Evolutionary conservation across 2,113 vertebrate species (phyloP), one percentile per base, ranked within the genome.

Genomic region (Orycteropus afer): DNA sequence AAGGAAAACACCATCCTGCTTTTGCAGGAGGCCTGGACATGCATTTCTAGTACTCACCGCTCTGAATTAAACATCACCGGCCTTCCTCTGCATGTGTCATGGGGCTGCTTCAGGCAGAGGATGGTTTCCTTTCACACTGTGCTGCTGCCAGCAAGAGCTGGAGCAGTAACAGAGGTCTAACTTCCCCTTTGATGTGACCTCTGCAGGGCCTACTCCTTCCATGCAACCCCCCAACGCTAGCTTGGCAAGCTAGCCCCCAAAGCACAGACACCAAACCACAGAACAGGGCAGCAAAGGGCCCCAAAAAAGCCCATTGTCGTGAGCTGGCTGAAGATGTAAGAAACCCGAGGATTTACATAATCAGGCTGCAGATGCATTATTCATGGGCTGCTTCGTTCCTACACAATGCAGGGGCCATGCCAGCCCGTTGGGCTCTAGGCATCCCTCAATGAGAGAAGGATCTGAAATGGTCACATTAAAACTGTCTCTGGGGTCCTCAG

Each of bases 261-360:
- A 93, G 51, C 77, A 65, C 15, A 91, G 65, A 91, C 69, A 85
- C 59, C 94, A 81, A 57, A 49, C 65, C 93, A 80, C 55, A 88
- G 86, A 96, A 51, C 22, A 47, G 88, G 85, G 42, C 8, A 13
- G 67, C 67, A 57, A 49, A 96, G 95, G 69, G 59, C 82, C 90
- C 94, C 34, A 5, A 51, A 63, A n/a, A 81, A 82, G 79, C 78
- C 93, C 82, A 88, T 94, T 97, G 90, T 97, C 88, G 7, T 32
- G 34, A 2, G 82, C 74, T 90, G 86, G 90, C 95, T 71, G 42
- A 51, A 91, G 83, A 89, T 83, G 42, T 74, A 89, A 88, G 97
- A 32, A 96, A 90, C 82, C 90, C 53, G 86, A 69, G 93, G 97
- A 97, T 97, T 97, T 97, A 47, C 97, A 97, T 97, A 97, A 97